Base-by-base conservation (phyloP, 1,140 invertebrate genomes). In the Drosophila teissieri region DNA sequence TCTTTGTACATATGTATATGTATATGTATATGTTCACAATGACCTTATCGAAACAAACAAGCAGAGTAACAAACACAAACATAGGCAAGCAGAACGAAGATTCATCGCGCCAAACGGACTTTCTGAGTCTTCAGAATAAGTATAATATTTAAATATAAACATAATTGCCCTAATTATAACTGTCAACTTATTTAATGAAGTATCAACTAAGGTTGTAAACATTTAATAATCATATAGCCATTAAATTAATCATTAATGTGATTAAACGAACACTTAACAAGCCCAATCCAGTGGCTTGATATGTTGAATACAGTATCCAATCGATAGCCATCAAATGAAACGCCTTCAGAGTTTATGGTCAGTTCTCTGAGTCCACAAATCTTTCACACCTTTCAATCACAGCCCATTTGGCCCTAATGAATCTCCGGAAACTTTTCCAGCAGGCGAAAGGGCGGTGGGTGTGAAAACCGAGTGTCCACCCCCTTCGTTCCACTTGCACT, bases 341-440 rank as follows among this genome's bases (percentile, higher is more conserved):
- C 11, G 31, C 0, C 34, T 17, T n/a, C 15, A 2, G 27, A 68
- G 53, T 56, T 51, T 70, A 70, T 70, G 22, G 51, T 27, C 62
- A 53, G 31, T 62, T 46, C 40, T 48, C 10, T 3, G 12, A 11
- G n/a, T 15, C 34, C 27, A 15, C 27, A 45, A 36, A 40, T 39
- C 51, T 40, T 54, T 63, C 40, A 44, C 64, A 70, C 67, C 64
- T 70, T 70, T 70, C 67, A 70, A 70, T 70, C 67, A 70, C 67
- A 70, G 64, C 19, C 46, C 46, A 42, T 46, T 51, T 45, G 60
- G 36, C 37, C 64, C 64, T 68, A 65, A 68, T 68, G 64, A 68
- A 68, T 68, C 60, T 44, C 36, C 36, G 10, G 22, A 27, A 67
- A 67, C 58, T 67, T 67, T 65, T 63, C 15, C 39, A 10, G 7